Base-by-base conservation (phyloP, 1,140 invertebrate genomes). In the Zaprionus lachaisei region DNA sequence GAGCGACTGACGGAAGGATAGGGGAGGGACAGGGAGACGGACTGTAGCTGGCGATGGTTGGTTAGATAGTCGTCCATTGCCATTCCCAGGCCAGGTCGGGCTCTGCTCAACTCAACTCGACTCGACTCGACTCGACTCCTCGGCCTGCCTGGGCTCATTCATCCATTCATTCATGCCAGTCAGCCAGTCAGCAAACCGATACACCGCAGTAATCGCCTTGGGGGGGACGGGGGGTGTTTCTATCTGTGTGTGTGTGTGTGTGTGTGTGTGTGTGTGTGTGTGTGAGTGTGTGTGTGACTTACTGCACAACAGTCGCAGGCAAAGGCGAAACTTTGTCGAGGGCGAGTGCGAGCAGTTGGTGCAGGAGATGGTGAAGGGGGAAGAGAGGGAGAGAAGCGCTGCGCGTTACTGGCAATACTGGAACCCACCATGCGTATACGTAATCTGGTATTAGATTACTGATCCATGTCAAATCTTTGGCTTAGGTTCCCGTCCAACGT, bases 401-500 rank as follows among this genome's bases (percentile, higher is more conserved):
- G 58, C 2, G 14, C 22, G 28, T 28, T 41, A 17, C 38, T 26
- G 62, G 61, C 51, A 84, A 67, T 83, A 77, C 63, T 80, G 71
- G 66, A 80, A 77, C 83, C 74, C 81, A 76, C 83, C 91, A 92
- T 92, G 84, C 90, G 87, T 90, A 92, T 92, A 91, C 83, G 89
- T 92, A 92, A 92, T 92, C 91, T 92, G 91, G 91, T 77, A 92
- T 92, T 92, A 92, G 91, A 92, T 92, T 92, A 92, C 91, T 92
- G 91, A 92, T 92, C 91, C 91, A 92, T 92, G 91, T 92, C 91
- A 92, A 92, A 92, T 92, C 91, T 92, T 87, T 87, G 91, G 91
- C 91, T 92, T 91, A 87, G 73, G 82, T 81, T 47, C n/a, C n/a
- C 71, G 49, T 66, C 61, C 54, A 57, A 69, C 44, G 7, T n/a